Evolutionary conservation across 2,797 vertebrate species (phyloP).

Genomic region (Ibycter americanus): DNA sequence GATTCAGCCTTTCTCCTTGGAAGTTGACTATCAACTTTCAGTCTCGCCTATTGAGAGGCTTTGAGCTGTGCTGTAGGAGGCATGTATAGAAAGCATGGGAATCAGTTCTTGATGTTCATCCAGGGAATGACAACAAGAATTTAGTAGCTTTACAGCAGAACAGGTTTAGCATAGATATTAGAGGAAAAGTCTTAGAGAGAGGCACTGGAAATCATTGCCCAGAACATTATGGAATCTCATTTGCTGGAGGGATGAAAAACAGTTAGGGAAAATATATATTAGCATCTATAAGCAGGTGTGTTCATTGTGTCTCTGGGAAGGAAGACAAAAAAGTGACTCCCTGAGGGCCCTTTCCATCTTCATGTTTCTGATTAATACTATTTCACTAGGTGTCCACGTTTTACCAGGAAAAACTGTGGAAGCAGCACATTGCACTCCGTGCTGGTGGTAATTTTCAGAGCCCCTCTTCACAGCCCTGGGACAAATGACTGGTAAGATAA

Average conservation of each 20-base stretch:
- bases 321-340: background rate
- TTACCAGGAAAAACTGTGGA: background rate
- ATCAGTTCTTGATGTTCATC: background rate
- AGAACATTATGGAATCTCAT: background rate
- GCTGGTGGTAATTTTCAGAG: background rate
- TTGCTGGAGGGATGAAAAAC: background rate
- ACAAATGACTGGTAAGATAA: background rate
- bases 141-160: background rate
- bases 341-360: background rate
- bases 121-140: background rate
- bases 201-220: background rate
- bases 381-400: accelerated
- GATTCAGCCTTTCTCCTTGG: background rate
- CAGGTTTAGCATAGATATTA: background rate
- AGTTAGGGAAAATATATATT: background rate
- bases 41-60: background rate
- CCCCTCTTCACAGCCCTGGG: background rate
- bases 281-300: background rate
- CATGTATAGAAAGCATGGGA: background rate
- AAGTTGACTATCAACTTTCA: background rate
- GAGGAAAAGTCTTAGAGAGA: background rate
- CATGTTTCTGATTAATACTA: background rate
- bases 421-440: background rate
- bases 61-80: background rate
- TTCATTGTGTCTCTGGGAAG: background rate